Percentiles rank a stretch among this genome's conserved stretches.
These are phyloP conservation scores for Metopolophium dirhodum DNA, from an alignment of 1,140 invertebrate genomes.

Conservation along the genomic window DNA sequence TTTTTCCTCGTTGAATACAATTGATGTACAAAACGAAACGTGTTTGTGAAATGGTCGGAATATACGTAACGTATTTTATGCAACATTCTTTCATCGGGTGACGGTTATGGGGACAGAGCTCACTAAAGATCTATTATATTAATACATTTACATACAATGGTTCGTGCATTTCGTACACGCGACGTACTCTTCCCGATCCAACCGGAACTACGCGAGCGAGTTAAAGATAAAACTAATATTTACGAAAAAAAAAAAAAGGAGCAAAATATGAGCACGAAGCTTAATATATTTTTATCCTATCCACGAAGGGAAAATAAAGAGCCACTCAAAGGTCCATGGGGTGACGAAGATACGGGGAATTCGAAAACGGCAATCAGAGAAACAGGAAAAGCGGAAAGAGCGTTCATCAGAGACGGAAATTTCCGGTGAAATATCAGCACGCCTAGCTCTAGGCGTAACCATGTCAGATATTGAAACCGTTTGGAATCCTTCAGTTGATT, in stretches of 20 bases:
- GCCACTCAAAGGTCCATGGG: background rate
- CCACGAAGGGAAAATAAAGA: background rate
- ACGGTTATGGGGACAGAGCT: no score
- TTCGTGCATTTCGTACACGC: background rate
- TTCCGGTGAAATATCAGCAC: background rate
- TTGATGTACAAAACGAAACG: no score
- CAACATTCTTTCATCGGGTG: no score
- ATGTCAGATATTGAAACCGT: background rate
- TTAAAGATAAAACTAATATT: background rate
- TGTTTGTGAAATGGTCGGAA: no score
- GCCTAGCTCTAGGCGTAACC: background rate
- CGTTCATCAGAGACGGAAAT: background rate
- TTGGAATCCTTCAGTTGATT: constrained; percentile 20
- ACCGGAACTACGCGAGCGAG: no score
- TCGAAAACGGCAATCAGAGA: no score
- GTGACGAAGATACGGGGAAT: background rate
- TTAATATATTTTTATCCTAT: background rate
- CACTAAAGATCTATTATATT: no score
- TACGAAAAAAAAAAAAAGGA: background rate
- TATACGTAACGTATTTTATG: no score
- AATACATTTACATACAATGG: no score
- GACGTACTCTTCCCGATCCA: background rate
- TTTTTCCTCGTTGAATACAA: no score
- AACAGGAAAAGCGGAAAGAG: background rate
- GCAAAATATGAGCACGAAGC: background rate